Percentiles rank a stretch among this genome's conserved stretches.
Evolutionary conservation across 2,113 vertebrate species (phyloP).

Genomic region (Lynx canadensis): DNA sequence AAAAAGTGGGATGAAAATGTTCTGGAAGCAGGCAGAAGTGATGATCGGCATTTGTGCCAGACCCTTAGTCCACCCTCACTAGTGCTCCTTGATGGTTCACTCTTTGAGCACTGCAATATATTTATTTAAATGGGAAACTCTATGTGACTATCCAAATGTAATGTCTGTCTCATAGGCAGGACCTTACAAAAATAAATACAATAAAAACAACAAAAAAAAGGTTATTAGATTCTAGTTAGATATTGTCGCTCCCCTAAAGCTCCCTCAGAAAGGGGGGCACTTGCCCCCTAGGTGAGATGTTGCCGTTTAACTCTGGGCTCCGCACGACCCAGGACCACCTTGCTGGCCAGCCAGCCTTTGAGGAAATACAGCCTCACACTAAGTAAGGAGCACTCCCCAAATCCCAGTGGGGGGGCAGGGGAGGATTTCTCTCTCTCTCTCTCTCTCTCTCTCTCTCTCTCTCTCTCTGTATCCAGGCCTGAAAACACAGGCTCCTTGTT

Average conservation of each 20-base stretch:
- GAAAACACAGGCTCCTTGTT: background rate
- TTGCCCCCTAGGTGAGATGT: background rate
- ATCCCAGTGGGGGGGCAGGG: too few species aligned
- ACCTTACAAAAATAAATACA: background rate
- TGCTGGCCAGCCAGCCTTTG: background rate
- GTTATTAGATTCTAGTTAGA: background rate
- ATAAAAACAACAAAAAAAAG: background rate
- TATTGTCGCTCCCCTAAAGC: too few species aligned
- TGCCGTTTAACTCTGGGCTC: background rate
- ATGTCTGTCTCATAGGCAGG: background rate
- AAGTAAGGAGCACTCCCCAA: background rate
- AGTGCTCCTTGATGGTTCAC: background rate
- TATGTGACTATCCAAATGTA: background rate
- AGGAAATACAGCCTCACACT: background rate
- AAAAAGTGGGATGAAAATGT: background rate
- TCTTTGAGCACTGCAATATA: background rate
- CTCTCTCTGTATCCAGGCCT: background rate
- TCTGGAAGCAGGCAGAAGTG: background rate
- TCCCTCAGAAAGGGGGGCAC: background rate
- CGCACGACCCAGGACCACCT: background rate
- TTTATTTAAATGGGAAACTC: background rate
- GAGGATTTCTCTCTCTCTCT: background rate
- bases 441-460: background rate
- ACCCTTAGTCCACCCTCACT: background rate
- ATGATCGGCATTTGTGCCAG: background rate